Percentiles rank a stretch among this genome's conserved stretches.
Evolutionary conservation across 64 coral and sea anemone species (phyloP).

Genomic region (Exaiptasia diaphana): DNA sequence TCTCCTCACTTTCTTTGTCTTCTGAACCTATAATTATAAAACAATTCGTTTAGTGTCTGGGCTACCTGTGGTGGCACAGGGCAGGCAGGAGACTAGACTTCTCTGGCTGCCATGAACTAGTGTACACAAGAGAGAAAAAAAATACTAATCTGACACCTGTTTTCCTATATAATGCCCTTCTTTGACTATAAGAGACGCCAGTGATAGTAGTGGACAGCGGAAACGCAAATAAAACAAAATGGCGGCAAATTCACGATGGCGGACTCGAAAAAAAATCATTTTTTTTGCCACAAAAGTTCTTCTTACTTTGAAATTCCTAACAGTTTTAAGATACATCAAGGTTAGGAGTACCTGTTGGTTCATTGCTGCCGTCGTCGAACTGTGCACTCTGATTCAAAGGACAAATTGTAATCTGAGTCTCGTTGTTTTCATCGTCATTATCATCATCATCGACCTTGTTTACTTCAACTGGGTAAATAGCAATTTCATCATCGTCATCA

Average conservation of each 20-base stretch:
- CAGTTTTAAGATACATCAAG: too few species aligned
- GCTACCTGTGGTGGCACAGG: neutral
- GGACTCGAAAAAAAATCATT: too few species aligned
- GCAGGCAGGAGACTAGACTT: neutral
- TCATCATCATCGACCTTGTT: neutral
- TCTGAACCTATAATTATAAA: too few species aligned
- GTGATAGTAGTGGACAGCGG: too few species aligned
- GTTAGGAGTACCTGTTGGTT: neutral
- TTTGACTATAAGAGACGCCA: too few species aligned
- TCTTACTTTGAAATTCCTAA: too few species aligned
- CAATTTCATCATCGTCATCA: neutral
- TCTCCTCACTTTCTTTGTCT: neutral
- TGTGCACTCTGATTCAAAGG: neutral
- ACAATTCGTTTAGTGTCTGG: neutral
- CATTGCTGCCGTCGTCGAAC: neutral
- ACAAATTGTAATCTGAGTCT: neutral
- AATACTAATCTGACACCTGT: too few species aligned
- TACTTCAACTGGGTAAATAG: neutral
- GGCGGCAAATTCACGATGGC: too few species aligned
- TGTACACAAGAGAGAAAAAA: too few species aligned
- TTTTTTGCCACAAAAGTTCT: too few species aligned
- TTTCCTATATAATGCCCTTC: too few species aligned
- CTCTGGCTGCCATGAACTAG: neutral
- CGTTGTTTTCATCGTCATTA: neutral
- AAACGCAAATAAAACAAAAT: too few species aligned